Base-by-base conservation (phyloP, 1,140 invertebrate genomes). In the Teleopsis dalmanni region DNA sequence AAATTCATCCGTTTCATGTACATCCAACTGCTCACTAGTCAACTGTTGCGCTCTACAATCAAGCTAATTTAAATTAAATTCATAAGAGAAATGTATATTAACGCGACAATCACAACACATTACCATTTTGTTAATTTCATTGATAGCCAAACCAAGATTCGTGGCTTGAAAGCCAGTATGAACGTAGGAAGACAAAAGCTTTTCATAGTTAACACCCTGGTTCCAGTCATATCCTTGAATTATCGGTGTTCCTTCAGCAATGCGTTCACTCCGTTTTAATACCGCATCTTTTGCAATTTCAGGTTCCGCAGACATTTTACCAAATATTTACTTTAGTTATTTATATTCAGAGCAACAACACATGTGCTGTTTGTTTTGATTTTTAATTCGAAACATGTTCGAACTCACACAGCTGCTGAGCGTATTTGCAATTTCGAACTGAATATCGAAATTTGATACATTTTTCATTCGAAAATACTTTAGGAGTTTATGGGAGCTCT, bases 101-200 rank as follows among this genome's bases (percentile, higher is more conserved):
- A 19, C 25, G 9, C 19, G 27, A 1, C 4, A 43, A 23, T 16
- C 6, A 16, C 5, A 21, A 8, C 14, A 44, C 16, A 50, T 57
- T 57, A 97, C 80, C 94, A 98, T 98, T 80, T 81, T 85, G 56
- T 91, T 87, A 38, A 98, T 87, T 81, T 96, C 91, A 44, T 88
- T 76, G 1, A 97, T 84, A 10, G 92, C 91, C 60, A 84, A 73
- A 0, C 89, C 93, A 73, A 98, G 91, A 77, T 87, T 94, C 1
- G 93, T 95, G 1, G 96, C 93, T 79, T 99, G 96, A 71, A 98
- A 98, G 36, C 96, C 96, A 34, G 84, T 88, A 44, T 78, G 76
- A 37, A 77, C 65, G 65, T 90, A 98, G 18, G 84, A 84, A 49
- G 86, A 71, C 4, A 99, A 76, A 16, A 99, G 67, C 59, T 82